Evolutionary conservation across 2,797 vertebrate genomes (phyloP), one percentile per base, ranked within the genome.

Genomic region (Pseudochromis fuscus): DNA sequence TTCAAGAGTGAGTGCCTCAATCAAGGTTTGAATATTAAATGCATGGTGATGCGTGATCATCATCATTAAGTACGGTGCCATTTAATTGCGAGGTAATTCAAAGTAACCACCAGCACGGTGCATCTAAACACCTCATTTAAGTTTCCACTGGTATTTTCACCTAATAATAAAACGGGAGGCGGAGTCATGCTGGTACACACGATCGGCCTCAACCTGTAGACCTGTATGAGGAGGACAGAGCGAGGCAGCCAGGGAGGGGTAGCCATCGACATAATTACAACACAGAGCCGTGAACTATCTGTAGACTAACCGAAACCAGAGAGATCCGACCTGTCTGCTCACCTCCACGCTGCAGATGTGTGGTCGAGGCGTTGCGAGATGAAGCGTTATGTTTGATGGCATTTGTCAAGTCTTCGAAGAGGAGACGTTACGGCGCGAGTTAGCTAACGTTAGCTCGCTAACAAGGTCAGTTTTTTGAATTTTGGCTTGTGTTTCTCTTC

Each of bases 381-480:
- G n/a, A 67, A 75, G 46, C 57, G 50, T n/a, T 62, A 49, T 38
- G 73, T 88, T 91, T 88, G 55, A 92, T 91, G 92, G 90, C 85
- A 81, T 86, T 82, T 50, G 66, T 60, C 81, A 84, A 79, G 82
- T 73, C 60, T 84, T 74, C 76, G 62, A 83, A 88, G 88, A 87
- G 85, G 87, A 88, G 85, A 83, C 85, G 42, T 81, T 60, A 78
- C 85, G 62, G 86, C 75, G 79, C 85, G 81, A 79, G 85, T 78
- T 81, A 87, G 92, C 92, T 88, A 87, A 88, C 86, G 87, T 85
- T 89, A 91, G 91, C 92, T 88, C 88, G 87, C 88, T 87, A 93
- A 91, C 92, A 93, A 93, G 92, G 92, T 93, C 92, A 93, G 92
- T 91, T n/a, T n/a, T n/a, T 90, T 92, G 59, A 72, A 56, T 81